Evolutionary conservation across 2,888 invertebrate genomes (phyloP), one percentile per base, ranked within the genome.

Genomic region (Euzetes globulus): DNA sequence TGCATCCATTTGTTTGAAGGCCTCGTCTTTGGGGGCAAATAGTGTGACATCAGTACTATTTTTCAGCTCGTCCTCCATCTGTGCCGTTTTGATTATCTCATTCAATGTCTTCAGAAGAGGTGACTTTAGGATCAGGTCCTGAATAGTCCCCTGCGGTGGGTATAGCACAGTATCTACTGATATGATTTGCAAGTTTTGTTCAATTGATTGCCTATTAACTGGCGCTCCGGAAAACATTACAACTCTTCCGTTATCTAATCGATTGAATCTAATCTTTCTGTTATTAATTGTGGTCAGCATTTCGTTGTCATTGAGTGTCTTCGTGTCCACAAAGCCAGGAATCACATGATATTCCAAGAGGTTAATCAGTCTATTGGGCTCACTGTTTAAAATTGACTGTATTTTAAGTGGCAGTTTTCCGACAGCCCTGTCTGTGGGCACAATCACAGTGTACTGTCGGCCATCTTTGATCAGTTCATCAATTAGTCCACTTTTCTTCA

Each of bases 1-100:
- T 19, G 71, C 22, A 11, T 73, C 58, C 17, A 78, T 47, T 33
- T 72, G 70, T 15, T 75, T 58, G 73, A 78, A 77, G 0, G 78
- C 78, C 37, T 75, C 71, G 63, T 78, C 78, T 72, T 76, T 78
- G n/a, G 78, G 78, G n/a, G 78, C 78, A 52, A 78, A 78, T 45
- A 78, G 71, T 5, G 78, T 78, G 27, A 75, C 50, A 4, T 78
- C 77, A 17, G 78, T 77, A 11, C 72, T 55, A 17, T 75, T 76
- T 76, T 68, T 47, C 1, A 79, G 45, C 19, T 76, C 65, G 72
- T 77, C 73, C 1, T 55, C 74, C 9, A 79, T 63, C 0, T 73
- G 58, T 1, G 77, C 75, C 0, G 63, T 41, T 52, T 75, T 74
- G 11, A 79, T 65, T 1, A 77, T 75, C 29, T 77, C 55, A 2